Conservation (phyloP, 2,888 invertebrate genomes). For the Mantis religiosa region DNA sequence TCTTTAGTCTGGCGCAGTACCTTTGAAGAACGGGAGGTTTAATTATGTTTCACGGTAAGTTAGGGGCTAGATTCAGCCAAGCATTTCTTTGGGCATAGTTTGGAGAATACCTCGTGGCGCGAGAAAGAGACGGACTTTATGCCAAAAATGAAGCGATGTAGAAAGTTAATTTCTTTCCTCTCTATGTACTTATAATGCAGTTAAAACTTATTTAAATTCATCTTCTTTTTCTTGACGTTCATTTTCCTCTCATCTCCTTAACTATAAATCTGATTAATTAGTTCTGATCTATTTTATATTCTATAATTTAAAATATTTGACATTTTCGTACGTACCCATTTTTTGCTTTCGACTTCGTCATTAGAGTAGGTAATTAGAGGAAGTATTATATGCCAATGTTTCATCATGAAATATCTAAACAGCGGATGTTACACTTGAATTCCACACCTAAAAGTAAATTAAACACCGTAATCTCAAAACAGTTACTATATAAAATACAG, state of each 20-base stretch:
- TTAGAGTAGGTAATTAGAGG: no score
- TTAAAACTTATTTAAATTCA: neutral
- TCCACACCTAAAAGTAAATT: no score
- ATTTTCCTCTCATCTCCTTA: neutral
- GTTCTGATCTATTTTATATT: no score
- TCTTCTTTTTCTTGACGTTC: neutral
- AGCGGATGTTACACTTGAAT: no score
- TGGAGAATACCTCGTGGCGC: neutral
- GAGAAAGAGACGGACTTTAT: neutral
- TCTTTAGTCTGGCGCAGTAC: neutral
- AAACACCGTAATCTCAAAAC: no score
- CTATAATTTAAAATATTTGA: no score
- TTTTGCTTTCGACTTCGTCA: no score
- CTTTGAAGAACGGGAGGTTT: neutral
- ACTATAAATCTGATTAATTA: no score
- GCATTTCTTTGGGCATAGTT: neutral
- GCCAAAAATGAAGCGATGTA: neutral
- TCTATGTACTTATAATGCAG: neutral
- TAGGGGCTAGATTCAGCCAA: neutral
- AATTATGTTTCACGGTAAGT: neutral
- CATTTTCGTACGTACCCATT: no score
- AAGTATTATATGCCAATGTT: no score
- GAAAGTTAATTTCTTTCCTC: neutral
- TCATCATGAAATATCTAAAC: no score
- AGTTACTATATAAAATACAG: no score